Evolutionary conservation across 2,888 invertebrate species (phyloP).

Genomic region (Dinocampus coccinellae): DNA sequence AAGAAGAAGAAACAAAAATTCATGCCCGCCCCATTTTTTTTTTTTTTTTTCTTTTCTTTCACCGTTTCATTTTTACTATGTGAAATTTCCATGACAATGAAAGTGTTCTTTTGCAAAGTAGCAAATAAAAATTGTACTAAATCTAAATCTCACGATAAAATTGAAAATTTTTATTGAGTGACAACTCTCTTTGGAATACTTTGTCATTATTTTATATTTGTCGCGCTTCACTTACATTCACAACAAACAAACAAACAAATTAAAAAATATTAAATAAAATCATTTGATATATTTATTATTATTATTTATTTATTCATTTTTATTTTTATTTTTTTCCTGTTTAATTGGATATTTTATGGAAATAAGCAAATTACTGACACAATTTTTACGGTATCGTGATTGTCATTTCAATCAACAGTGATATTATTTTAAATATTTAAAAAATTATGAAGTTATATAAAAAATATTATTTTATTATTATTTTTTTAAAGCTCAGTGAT

Average conservation of each 20-base stretch:
- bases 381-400: neutral
- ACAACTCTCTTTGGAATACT: neutral
- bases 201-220: neutral
- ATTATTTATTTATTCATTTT: too few relatives aligned
- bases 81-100: neutral
- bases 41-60: neutral
- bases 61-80: neutral
- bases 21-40: neutral
- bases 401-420: neutral
- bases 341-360: too few relatives aligned
- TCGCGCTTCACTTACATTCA: neutral
- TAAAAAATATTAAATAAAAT: too few relatives aligned
- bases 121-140: too few relatives aligned
- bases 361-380: neutral
- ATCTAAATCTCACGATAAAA: too few relatives aligned
- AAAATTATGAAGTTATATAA: neutral
- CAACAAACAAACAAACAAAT: too few relatives aligned
- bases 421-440: neutral
- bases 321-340: too few relatives aligned
- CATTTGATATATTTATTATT: too few relatives aligned
- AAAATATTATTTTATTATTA: neutral
- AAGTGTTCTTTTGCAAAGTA: neutral
- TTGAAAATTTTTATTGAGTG: too few relatives aligned
- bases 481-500: neutral
- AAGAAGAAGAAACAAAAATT: too few relatives aligned